Evolutionary conservation across 2,888 invertebrate species (phyloP), one percentile per base, ranked within the genome.

Genomic region (Phaonia tiefii): DNA sequence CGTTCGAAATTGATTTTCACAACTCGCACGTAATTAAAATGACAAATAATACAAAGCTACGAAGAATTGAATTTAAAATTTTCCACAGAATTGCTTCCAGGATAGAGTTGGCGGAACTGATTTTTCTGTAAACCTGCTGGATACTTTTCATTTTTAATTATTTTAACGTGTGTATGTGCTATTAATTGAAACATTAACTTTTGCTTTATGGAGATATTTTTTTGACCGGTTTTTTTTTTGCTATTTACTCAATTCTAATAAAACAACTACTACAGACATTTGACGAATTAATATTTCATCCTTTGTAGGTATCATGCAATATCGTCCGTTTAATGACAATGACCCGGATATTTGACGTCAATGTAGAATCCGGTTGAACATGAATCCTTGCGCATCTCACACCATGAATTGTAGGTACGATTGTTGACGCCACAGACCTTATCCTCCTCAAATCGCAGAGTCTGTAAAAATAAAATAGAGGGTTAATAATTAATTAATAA

Each of bases 321-420:
- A 63, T 75, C 82, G 15, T 15, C 63, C 54, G 13, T 44, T 71
- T 82, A 86, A 81, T 90, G 89, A 88, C 95, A 95, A 85, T 92
- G 92, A 75, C 95, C 95, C 60, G 93, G 91, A 87, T 94, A 92
- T 86, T 93, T 93, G 58, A 95, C 93, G 87, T 95, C 95, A 83
- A 96, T 93, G 85, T 94, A 93, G 86, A 93, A 93, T 58, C 95
- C 95, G 46, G 94, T 94, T 84, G 92, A 92, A 88, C 96, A 96
- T n/a, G 95, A 93, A 86, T 95, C 94, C 89, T 93, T 93, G 87
- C 94, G 93, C 93, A 96, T 94, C 89, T 95, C 94, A 90, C 96
- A 96, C 95, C 95, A 95, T 76, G 94, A 95, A 83, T 92, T 92
- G 89, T 96, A 96, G 25, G 95, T 95, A 85, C 92, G 92, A 89